Conservation (phyloP, 2,113 vertebrate genomes). For the Chinchilla lanigera region DNA sequence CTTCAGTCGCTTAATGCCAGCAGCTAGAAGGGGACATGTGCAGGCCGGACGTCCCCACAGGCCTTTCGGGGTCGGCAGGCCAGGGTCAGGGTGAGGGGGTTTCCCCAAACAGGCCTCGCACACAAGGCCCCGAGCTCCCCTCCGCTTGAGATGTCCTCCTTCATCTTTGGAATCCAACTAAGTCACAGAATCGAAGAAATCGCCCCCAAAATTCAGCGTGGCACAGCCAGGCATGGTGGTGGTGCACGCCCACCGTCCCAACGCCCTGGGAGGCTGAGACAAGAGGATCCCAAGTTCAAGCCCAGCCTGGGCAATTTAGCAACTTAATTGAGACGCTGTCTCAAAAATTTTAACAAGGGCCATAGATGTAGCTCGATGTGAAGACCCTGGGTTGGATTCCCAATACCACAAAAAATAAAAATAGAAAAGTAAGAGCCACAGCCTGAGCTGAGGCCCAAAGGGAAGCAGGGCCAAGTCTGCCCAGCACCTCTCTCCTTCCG, state of each 20-base stretch:
- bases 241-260: background rate
- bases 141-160: background rate
- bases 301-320: background rate
- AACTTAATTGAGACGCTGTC: too few relatives aligned
- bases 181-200: background rate
- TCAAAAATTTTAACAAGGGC: too few relatives aligned
- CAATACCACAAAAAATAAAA: background rate
- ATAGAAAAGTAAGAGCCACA: background rate
- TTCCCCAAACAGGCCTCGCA: background rate
- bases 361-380: too few relatives aligned
- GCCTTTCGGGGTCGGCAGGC: background rate
- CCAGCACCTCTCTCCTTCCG: too few relatives aligned
- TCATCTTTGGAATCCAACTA: background rate
- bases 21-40: background rate
- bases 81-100: background rate
- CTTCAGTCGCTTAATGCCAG: background rate
- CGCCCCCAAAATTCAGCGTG: background rate
- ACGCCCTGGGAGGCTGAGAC: background rate
- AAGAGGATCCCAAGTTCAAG: background rate
- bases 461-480: background rate
- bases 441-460: background rate
- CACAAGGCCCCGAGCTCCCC: background rate
- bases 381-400: background rate
- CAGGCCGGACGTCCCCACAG: background rate
- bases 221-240: background rate